A percentile compares a stretch with the other conserved stretches of the same genome.
Evolutionary conservation across 2,113 vertebrate genomes (phyloP).

Genomic region (Caretta caretta): DNA sequence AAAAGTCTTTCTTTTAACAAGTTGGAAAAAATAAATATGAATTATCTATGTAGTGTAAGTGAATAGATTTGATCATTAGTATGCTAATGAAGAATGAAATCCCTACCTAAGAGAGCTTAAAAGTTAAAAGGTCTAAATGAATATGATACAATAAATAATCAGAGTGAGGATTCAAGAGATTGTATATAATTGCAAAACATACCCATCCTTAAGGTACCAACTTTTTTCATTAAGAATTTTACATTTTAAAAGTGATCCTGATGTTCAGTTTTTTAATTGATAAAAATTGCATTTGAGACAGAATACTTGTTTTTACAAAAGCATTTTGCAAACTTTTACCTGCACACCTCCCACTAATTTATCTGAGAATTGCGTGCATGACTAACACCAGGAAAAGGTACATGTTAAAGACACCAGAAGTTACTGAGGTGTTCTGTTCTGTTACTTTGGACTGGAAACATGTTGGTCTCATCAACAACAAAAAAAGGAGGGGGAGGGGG

Average conservation of each 20-base stretch:
- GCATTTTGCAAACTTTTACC: background rate
- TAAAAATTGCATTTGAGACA: background rate
- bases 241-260: background rate
- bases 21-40: background rate
- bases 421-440: background rate
- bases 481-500: background rate
- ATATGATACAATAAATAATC: background rate
- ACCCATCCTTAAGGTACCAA: background rate
- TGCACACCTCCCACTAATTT: background rate
- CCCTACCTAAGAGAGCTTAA: background rate
- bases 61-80: background rate
- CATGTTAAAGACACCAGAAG: background rate
- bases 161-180: background rate
- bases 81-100: background rate
- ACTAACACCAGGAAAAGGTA: background rate
- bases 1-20: background rate
- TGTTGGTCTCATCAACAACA: background rate
- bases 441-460: background rate
- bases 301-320: background rate
- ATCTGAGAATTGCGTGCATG: rapidly evolving
- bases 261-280: background rate
- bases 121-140: background rate
- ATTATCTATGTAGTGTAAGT: background rate
- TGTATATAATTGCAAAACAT: background rate
- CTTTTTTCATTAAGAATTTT: background rate